A percentile compares a stretch with the other conserved stretches of the same genome.
These are phyloP conservation scores for Poeciliopsis occidentalis DNA, from an alignment of 2,113 vertebrate genomes.

Conservation along the genomic window DNA sequence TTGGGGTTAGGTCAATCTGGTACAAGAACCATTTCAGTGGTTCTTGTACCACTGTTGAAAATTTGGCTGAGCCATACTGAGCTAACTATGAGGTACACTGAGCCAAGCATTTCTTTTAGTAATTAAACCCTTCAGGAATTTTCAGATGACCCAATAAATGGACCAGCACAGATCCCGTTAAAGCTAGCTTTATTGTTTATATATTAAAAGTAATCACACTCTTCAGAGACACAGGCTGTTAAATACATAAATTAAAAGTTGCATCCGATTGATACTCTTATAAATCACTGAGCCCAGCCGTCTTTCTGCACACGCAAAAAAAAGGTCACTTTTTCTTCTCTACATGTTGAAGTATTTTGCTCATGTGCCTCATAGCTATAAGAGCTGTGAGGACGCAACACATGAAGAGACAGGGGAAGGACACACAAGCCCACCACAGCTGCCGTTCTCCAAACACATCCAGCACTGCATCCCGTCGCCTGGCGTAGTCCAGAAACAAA, in stretches of 20 bases:
- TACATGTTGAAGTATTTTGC: conserved; percentile 70
- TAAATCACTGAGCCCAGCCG: background rate
- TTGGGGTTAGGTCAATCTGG: background rate
- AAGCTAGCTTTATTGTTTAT: conserved; percentile 25
- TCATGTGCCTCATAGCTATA: conserved; percentile 77
- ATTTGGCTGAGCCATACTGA: conserved; percentile 1
- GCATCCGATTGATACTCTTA: background rate
- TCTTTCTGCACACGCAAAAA: background rate
- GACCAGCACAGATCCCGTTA: background rate
- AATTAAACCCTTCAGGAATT: background rate
- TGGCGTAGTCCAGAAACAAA: conserved; percentile 86
- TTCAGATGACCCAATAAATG: conserved; percentile 4
- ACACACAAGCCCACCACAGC: conserved; percentile 80
- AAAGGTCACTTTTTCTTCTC: conserved; percentile 60
- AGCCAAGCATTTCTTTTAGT: conserved; percentile 16
- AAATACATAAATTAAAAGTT: background rate
- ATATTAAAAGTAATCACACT: background rate
- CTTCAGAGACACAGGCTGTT: background rate
- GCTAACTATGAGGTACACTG: background rate
- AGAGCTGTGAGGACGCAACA: conserved; percentile 82
- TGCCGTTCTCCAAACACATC: conserved; percentile 79
- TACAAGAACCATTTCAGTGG: background rate
- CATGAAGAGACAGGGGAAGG: conserved; percentile 81
- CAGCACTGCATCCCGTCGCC: conserved; percentile 78
- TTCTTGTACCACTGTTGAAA: conserved; percentile 14